A percentile compares a stretch with the other conserved stretches of the same genome.
phyloP scores from a whole-genome alignment of 23 tunicate genomes.

The Phallusia fumigata region DNA sequence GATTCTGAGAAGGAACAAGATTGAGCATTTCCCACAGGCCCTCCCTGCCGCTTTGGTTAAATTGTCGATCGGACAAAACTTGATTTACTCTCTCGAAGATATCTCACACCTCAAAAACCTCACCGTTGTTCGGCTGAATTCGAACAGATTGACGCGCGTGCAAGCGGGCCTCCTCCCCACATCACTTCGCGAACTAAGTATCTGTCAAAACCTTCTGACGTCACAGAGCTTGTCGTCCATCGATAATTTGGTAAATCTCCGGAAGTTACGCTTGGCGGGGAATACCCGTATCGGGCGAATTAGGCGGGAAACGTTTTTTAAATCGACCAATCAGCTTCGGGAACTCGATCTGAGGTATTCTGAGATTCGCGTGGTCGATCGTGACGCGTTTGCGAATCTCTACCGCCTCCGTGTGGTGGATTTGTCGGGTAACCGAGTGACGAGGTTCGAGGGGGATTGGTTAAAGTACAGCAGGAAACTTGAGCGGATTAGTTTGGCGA shows the following conservation, averaged over 20 bases:
- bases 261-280: constrained; percentile 34
- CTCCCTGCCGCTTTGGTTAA: constrained; percentile 50
- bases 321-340: constrained; percentile 21
- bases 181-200: constrained; percentile 38
- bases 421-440: constrained; percentile 31
- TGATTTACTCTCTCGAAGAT: constrained; percentile 12
- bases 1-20: constrained; percentile 47
- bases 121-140: constrained; percentile 27
- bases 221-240: constrained; percentile 13
- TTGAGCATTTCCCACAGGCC: constrained; percentile 28
- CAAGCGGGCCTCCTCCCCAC: constrained; percentile 30
- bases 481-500: constrained; percentile 19
- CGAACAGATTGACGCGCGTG: constrained; percentile 27
- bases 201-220: constrained; percentile 44
- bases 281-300: constrained; percentile 40
- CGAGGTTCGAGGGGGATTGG: constrained; percentile 31
- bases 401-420: constrained; percentile 34
- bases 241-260: constrained; percentile 24
- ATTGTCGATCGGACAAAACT: constrained; percentile 37
- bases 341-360: constrained; percentile 35
- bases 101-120: constrained; percentile 31
- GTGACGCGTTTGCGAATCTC: constrained; percentile 53
- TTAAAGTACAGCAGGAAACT: constrained; percentile 28
- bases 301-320: constrained; percentile 24
- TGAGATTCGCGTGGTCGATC: constrained; percentile 21